Conservation (phyloP, 1,140 invertebrate genomes). For the Drosophila ohnishii region DNA sequence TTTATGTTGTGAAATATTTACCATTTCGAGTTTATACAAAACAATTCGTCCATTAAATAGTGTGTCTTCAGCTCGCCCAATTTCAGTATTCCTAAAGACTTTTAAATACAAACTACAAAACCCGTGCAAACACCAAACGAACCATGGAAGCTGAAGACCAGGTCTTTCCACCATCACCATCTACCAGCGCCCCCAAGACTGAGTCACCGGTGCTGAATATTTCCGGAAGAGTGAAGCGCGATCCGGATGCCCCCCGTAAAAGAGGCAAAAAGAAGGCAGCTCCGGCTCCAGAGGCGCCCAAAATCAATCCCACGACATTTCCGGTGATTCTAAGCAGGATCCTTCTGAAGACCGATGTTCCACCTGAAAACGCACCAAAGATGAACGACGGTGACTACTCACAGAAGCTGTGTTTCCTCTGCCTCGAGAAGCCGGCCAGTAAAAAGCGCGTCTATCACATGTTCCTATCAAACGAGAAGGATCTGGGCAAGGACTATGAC, state of each 20-base stretch:
- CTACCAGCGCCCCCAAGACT: neutral
- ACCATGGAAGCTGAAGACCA: conserved; percentile 4
- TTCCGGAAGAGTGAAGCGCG: conserved; percentile 5
- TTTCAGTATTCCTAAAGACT: neutral
- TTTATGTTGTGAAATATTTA: conserved; percentile 19
- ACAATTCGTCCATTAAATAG: conserved; percentile 14
- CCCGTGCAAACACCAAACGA: too few species aligned
- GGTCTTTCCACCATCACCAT: too few species aligned
- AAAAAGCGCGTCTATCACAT: conserved; percentile 33
- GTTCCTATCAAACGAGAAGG: conserved; percentile 12
- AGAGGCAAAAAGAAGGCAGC: conserved; percentile 27
- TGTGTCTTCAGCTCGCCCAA: neutral
- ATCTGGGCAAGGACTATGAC: conserved; percentile 7
- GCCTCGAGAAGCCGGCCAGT: conserved; percentile 24
- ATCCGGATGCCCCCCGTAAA: neutral
- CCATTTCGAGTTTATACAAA: conserved; percentile 7
- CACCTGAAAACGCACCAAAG: neutral
- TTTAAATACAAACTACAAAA: neutral
- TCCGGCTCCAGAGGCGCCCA: conserved; percentile 4
- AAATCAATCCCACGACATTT: conserved; percentile 12
- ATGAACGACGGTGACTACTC: neutral
- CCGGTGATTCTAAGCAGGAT: conserved; percentile 33
- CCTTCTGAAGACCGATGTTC: conserved; percentile 14
- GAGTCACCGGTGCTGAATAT: conserved; percentile 21
- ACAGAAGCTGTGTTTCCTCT: conserved; percentile 31